Evolutionary conservation across 2,888 invertebrate genomes (phyloP).

Genomic region (Masnerella sp.): DNA sequence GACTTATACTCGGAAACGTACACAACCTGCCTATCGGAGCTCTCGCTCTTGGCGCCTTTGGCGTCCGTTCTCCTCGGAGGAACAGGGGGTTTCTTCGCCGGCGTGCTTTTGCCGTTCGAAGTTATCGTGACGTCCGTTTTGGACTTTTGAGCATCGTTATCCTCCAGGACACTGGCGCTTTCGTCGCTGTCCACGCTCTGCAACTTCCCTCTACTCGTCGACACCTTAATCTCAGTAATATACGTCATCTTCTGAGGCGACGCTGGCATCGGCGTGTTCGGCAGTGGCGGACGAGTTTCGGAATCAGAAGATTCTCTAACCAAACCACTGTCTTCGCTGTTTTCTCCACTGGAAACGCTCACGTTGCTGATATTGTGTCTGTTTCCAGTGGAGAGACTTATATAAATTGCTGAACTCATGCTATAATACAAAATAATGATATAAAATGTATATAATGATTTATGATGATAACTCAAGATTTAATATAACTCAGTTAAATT

Average conservation of each 20-base stretch:
- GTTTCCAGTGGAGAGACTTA: conserved; percentile 64
- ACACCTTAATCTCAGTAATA: conserved; percentile 86
- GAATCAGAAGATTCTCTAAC: conserved; percentile 71
- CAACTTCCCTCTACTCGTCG: conserved; percentile 72
- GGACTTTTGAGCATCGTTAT: conserved; percentile 59
- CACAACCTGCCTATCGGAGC: conserved; percentile 71
- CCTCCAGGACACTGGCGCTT: conserved; percentile 60
- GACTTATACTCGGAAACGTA: conserved; percentile 75
- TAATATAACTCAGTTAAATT: no score
- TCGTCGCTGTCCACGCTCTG: conserved; percentile 57
- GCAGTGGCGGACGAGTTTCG: conserved; percentile 71
- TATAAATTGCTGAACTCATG: no score
- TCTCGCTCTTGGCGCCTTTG: conserved; percentile 67
- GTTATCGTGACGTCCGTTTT: conserved; percentile 66
- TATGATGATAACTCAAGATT: no score
- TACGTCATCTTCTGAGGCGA: conserved; percentile 79
- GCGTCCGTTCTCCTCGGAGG: conserved; percentile 78
- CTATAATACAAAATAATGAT: no score
- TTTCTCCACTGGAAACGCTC: conserved; percentile 74
- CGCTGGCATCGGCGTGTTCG: conserved; percentile 75
- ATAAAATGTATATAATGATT: no score
- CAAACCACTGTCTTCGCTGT: conserved; percentile 72
- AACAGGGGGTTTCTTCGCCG: conserved; percentile 77
- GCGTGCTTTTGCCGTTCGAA: conserved; percentile 71
- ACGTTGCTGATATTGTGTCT: conserved; percentile 73